phyloP scores from a whole-genome alignment of 92 coral and sea anemone species.

The Epizoanthus fatuus region DNA sequence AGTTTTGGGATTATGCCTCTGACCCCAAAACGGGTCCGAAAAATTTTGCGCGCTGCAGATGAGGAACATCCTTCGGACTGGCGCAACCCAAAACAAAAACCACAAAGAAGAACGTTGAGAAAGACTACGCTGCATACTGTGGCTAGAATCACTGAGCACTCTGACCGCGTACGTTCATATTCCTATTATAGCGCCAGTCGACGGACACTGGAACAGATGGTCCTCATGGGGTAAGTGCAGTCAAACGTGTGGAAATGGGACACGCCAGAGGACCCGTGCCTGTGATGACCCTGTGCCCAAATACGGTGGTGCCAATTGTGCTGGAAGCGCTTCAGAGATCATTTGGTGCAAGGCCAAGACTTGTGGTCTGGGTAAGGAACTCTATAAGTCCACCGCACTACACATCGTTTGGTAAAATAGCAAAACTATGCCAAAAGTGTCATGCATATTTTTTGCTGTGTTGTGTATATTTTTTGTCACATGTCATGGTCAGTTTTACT shows the following conservation, averaged over 20 bases:
- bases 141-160: too few relatives aligned
- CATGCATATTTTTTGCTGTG: not conserved
- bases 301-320: conserved; percentile 81
- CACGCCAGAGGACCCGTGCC: conserved; percentile 72
- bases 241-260: conserved; percentile 82
- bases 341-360: conserved; percentile 68
- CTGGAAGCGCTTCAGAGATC: conserved; percentile 66
- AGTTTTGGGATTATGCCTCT: too few relatives aligned
- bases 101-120: too few relatives aligned
- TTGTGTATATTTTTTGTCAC: not conserved
- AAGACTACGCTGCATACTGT: too few relatives aligned
- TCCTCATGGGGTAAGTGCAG: conserved; percentile 92
- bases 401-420: not conserved
- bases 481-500: too few relatives aligned
- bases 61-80: too few relatives aligned
- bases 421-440: not conserved
- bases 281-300: conserved; percentile 90
- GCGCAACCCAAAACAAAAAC: too few relatives aligned
- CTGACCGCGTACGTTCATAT: too few relatives aligned
- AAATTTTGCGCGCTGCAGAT: too few relatives aligned
- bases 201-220: conserved; percentile 98
- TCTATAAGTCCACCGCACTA: too few relatives aligned
- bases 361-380: conserved; percentile 84
- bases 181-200: conserved; percentile 65
- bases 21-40: too few relatives aligned